These are phyloP conservation scores for Dryobota labecula DNA, from an alignment of 2,888 invertebrate species.

Conservation along the genomic window DNA sequence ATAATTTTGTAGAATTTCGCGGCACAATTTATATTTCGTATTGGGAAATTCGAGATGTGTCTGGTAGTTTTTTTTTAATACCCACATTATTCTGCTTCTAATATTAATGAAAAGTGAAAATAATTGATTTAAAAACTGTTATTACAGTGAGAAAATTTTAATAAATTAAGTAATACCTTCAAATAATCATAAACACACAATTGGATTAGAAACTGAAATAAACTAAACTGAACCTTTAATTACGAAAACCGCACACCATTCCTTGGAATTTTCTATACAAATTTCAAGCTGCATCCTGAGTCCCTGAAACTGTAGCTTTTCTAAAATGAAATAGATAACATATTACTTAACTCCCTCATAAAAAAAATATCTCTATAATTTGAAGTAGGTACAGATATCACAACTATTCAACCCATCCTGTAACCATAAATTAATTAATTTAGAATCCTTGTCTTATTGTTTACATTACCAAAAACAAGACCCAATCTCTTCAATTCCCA, in stretches of 20 bases:
- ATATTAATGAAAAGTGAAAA: background rate
- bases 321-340: background rate
- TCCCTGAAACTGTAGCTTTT: background rate
- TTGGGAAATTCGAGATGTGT: constrained; percentile 14
- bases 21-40: constrained; percentile 21
- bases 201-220: background rate
- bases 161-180: background rate
- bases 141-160: background rate
- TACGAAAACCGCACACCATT: no score
- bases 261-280: background rate
- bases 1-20: constrained; percentile 40
- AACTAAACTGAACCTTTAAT: background rate
- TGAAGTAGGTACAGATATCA: background rate
- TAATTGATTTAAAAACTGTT: background rate
- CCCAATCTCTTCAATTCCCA: background rate
- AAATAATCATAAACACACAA: background rate
- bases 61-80: background rate
- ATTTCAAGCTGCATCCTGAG: background rate
- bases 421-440: constrained; percentile 50
- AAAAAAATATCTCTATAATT: background rate
- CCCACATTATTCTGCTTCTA: background rate
- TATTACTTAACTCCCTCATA: rapidly evolving
- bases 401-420: constrained; percentile 28
- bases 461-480: constrained; percentile 45
- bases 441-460: constrained; percentile 49